phyloP scores from a whole-genome alignment of 2,888 invertebrate genomes.

The Papilio gigon region DNA sequence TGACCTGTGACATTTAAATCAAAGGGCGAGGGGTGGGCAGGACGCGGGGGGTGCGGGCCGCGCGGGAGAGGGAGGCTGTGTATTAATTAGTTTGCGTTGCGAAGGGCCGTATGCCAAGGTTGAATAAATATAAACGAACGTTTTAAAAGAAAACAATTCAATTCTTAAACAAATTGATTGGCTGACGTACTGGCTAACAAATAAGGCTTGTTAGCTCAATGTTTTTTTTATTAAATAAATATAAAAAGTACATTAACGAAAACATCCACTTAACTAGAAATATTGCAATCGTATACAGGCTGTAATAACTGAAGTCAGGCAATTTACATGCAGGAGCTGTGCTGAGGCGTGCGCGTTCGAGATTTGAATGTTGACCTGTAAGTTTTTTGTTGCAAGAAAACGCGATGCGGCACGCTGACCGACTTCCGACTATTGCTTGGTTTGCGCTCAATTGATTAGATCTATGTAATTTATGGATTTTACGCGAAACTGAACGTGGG shows the following conservation, averaged over 20 bases:
- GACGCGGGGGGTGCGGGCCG: not conserved
- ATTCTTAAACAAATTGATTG: not conserved
- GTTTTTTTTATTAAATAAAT: no score
- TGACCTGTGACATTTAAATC: slow-evolving; percentile 53
- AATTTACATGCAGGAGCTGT: not conserved
- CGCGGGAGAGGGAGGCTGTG: slow-evolving; percentile 7
- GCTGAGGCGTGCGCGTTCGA: not conserved
- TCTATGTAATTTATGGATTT: slow-evolving; percentile 23
- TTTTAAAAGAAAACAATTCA: not conserved
- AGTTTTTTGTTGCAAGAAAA: slow-evolving; percentile 32
- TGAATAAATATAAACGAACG: not conserved
- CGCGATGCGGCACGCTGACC: slow-evolving; percentile 21
- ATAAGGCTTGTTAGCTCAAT: no score
- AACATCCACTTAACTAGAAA: no score
- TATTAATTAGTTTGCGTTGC: slow-evolving; percentile 8
- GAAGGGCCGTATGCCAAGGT: slow-evolving; percentile 22
- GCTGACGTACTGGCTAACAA: not conserved
- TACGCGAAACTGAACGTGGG: slow-evolving; percentile 24
- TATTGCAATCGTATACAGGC: not conserved
- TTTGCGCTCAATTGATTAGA: slow-evolving; percentile 34
- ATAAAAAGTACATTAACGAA: no score
- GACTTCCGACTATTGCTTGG: slow-evolving; percentile 31
- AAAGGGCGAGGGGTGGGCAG: slow-evolving; percentile 34
- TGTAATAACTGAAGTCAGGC: not conserved
- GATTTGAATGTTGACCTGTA: slow-evolving; percentile 20